Conservation (phyloP, 2,888 invertebrate species). For the Hirtodrosophila trivittata region DNA sequence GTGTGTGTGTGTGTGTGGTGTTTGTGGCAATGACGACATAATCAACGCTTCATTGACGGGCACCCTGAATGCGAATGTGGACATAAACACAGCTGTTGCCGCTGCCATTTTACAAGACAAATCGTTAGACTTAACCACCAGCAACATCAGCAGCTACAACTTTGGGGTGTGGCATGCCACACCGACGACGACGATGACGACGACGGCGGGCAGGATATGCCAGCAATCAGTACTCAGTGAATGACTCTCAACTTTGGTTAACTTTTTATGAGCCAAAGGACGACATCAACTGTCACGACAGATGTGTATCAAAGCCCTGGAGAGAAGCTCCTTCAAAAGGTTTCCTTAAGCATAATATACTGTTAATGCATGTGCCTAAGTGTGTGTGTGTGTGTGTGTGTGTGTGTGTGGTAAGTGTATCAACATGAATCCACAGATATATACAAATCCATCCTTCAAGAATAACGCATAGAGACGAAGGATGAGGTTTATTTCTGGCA, state of each 20-base stretch:
- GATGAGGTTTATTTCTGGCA: too few species aligned
- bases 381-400: background rate
- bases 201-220: too few species aligned
- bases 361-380: background rate
- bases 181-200: too few species aligned
- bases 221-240: constrained; percentile 10
- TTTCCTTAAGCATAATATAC: too few species aligned
- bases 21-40: constrained; percentile 64
- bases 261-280: constrained; percentile 47
- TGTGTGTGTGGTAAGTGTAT: too few species aligned
- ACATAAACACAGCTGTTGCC: constrained; percentile 58
- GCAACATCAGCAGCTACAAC: constrained; percentile 21
- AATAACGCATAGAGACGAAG: too few species aligned
- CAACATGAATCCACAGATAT: too few species aligned
- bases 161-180: constrained; percentile 38
- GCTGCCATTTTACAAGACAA: constrained; percentile 46
- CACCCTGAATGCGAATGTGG: constrained; percentile 40
- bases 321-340: too few species aligned
- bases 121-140: constrained; percentile 42
- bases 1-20: constrained; percentile 14
- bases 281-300: background rate
- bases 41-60: constrained; percentile 72
- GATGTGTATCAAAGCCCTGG: too few species aligned
- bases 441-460: too few species aligned
- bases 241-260: constrained; percentile 44